Base-by-base conservation (phyloP, 2,797 vertebrate genomes). In the Sylvia borin region DNA sequence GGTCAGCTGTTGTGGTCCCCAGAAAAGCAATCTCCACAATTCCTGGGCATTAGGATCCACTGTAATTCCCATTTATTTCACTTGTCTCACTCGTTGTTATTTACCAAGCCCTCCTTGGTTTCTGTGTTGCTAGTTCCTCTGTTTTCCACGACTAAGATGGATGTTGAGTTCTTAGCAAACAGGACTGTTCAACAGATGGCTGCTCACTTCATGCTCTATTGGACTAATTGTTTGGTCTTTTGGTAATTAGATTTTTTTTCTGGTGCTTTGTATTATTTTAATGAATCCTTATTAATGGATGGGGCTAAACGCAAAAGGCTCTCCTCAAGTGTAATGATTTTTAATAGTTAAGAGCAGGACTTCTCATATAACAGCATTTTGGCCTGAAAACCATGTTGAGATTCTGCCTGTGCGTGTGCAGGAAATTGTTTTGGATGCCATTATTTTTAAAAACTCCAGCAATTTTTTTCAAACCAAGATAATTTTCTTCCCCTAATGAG, bases 231-330 rank as follows among this genome's bases (percentile, higher is more conserved):
- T 85, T 90, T 89, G 80, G 77, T 93, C 92, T 95, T 91, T 86
- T 94, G 50, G 64, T 91, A 96, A 96, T 96, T 92, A 80, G 85
- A 93, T 81, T 93, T 79, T 96, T 96, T 96, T 96, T 85, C 91
- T 96, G 85, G 76, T 90, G 85, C 90, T 96, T 96, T 93, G 83
- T 94, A 90, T 93, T 96, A 94, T 96, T 96, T 96, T 97, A 97
- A 97, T 96, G 88, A 97, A 80, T 85, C 66, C 71, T 94, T 93
- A 96, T 92, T 93, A 96, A 93, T 95, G 71, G 66, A 92, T 91
- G 58, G 43, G 58, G 17, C 57, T 87, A 95, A 93, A 91, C 78
- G 92, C 92, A 94, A 66, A 86, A 85, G 62, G 42, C 58, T 97
- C 76, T 86, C 65, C 74, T 77, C 92, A 38, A 95, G 74, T 89